These are phyloP conservation scores for Lepisosteus osseus DNA, from an alignment of 2,113 vertebrate species.

Conservation along the genomic window DNA sequence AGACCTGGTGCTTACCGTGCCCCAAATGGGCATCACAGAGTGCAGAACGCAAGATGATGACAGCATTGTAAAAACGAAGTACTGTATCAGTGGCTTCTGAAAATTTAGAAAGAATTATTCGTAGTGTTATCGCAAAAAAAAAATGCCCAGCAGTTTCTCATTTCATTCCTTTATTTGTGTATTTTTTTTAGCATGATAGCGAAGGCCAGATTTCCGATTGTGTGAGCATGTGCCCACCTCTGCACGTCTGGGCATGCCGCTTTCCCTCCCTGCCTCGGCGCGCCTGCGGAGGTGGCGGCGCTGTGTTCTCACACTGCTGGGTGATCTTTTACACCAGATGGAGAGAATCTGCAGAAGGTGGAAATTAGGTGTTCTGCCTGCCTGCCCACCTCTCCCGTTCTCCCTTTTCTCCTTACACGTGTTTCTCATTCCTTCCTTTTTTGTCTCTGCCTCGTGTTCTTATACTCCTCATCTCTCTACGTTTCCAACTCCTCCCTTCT, in stretches of 20 bases:
- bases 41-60: no score
- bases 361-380: conserved; percentile 78
- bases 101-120: no score
- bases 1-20: no score
- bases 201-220: neutral
- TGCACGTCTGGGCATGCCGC: conserved; percentile 6
- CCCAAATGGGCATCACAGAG: no score
- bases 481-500: conserved; percentile 25
- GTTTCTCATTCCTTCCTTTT: conserved; percentile 2
- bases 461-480: conserved; percentile 23
- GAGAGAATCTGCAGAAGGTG: conserved; percentile 70
- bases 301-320: conserved; percentile 71
- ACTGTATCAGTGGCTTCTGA: no score
- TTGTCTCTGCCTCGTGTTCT: conserved; percentile 28
- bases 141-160: no score
- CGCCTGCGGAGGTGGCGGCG: conserved; percentile 55
- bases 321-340: conserved; percentile 79
- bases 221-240: neutral
- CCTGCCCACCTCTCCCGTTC: conserved; percentile 50
- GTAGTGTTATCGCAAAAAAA: no score
- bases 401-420: conserved; percentile 33
- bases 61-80: no score
- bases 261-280: conserved; percentile 23
- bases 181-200: neutral
- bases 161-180: no score